Evolutionary conservation across 1,140 invertebrate genomes (phyloP), one percentile per base, ranked within the genome.

Genomic region (Thaumetopoea pityocampa): DNA sequence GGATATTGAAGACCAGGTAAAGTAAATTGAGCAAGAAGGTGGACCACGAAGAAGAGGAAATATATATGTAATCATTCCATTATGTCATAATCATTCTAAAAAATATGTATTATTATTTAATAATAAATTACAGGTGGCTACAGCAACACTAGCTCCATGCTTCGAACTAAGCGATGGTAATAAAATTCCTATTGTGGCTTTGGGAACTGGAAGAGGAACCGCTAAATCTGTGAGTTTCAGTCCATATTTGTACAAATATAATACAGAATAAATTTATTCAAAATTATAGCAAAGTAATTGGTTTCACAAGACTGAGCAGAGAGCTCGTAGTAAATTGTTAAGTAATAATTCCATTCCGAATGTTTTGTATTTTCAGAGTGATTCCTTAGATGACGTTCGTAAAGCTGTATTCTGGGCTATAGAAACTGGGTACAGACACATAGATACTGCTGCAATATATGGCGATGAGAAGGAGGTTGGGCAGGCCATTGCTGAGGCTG

Each of bases 161-260:
- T 58, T 89, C 3, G 76, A 81, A 42, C 63, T 93, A 0, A 90
- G 77, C 46, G 88, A 89, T 74, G 91, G 90, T 12, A 61, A 85
- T 27, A 74, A 87, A 47, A 89, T 94, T 43, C 92, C 92, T 1
- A 60, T 88, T 2, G 58, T 93, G 15, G 93, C 92, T 3, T 67
- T 94, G n/a, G 93, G 92, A 18, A 94, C 93, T 1, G 94, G 91
- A n/a, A 53, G 73, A 34, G 74, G 73, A 4, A 81, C 77, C n/a
- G 69, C 73, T 4, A 54, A 55, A 10, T 56, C 61, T 53, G 77
- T 78, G 46, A 51, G 49, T 42, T n/a, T 47, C 4, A 14, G 7
- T 24, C 18, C 2, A 22, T 20, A 10, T 29, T 19, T 27, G 5
- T 19, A 24, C 2, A 23, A 16, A 9, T 12, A 20, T 24, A 7